Base-by-base conservation (phyloP, 2,113 vertebrate species). In the Calonectris borealis region DNA sequence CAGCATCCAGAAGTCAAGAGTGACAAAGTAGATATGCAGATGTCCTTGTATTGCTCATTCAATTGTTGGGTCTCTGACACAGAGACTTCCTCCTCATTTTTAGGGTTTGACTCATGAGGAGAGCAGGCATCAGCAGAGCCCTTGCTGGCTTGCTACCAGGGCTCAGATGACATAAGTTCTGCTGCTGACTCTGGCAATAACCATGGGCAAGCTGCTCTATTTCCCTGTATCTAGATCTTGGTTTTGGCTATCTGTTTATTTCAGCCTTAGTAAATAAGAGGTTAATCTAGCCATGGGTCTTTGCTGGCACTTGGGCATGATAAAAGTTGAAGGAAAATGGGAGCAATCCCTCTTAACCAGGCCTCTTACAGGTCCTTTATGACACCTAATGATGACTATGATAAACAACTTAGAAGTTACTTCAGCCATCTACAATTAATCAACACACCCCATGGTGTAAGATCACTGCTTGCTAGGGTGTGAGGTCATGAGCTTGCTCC, bases 351-450 rank as follows among this genome's bases (percentile, higher is more conserved):
- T 81, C 71, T 86, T 90, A 92, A 81, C 46, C 25, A 94, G 55
- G 22, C 10, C 29, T 86, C 65, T 71, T 66, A 66, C 19, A 68
- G 55, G 69, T 96, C 81, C 65, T 88, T 91, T 89, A 71, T 89
- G 91, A 91, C 31, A 71, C 51, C 42, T 96, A 96, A 96, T 82
- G 25, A 96, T 89, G 89, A 84, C 60, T 78, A 16, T 96, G 89
- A 96, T 87, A 81, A 96, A 96, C 86, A 68, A 42, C 72, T 91
- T 95, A 89, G 60, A 78, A 89, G 89, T 78, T 80, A 82, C 86
- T 96, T 94, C 4, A 7, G 31, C 69, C 20, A 84, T 84, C 86
- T 81, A 91, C 77, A 92, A 95, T 96, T 94, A 97, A 95, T 97
- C 91, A 96, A 93, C 83, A 51, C 24, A 71, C 86, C 57, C 81